phyloP scores from a whole-genome alignment of 2,888 invertebrate genomes.

The Crocallis elinguaria region DNA sequence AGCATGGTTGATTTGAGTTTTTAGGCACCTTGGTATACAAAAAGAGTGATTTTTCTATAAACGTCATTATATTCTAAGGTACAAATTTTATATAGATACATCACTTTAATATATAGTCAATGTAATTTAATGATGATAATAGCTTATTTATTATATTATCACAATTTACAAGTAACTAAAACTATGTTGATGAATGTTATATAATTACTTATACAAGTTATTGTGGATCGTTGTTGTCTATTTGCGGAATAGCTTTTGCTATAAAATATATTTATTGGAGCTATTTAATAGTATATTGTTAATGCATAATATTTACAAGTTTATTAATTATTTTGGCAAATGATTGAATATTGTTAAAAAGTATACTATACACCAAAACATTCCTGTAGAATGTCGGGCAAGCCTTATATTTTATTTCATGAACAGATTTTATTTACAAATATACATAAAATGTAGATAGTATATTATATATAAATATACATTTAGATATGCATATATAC shows the following conservation, averaged over 20 bases:
- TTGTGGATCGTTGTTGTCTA: constrained; percentile 17
- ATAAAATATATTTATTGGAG: constrained; percentile 20
- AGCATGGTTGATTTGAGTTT: neutral
- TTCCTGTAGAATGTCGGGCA: too few species aligned
- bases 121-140: constrained; percentile 3
- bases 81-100: constrained; percentile 27
- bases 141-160: constrained; percentile 4
- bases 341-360: too few species aligned
- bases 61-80: constrained; percentile 38
- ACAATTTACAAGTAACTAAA: constrained; percentile 4
- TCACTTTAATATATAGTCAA: constrained; percentile 10
- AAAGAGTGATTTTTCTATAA: constrained; percentile 34
- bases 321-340: too few species aligned
- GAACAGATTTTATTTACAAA: too few species aligned
- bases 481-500: neutral
- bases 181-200: constrained; percentile 11
- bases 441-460: neutral
- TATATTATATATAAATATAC: constrained; percentile 16
- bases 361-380: neutral
- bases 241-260: constrained; percentile 31
- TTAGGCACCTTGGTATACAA: neutral
- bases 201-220: constrained; percentile 1
- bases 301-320: neutral
- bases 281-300: constrained; percentile 15
- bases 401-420: too few species aligned